Base-by-base conservation (phyloP, 2,888 invertebrate species). In the Ennomos fuscantarius region DNA sequence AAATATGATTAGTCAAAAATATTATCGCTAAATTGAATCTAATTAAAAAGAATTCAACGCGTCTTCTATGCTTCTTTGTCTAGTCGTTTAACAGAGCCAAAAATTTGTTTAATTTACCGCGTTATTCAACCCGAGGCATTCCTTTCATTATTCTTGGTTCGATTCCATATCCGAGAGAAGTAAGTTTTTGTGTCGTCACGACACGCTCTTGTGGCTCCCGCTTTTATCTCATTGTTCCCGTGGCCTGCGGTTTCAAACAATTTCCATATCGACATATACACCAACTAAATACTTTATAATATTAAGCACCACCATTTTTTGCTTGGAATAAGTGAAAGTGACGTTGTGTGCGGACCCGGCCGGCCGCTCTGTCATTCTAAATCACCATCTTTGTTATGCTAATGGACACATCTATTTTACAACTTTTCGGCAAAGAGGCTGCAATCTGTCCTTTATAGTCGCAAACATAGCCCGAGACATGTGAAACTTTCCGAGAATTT, bases 341-440 rank as follows among this genome's bases (percentile, higher is more conserved):
- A 79, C 77, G 71, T 77, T 76, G 79, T 77, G 73, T 74, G 70
- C 75, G 70, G 69, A 74, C 74, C 78, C 24, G 24, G 24, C 24
- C 24, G 72, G 50, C 71, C 62, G 75, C 76, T 82, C 84, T 82
- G 87, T 89, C 82, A 83, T 78, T 78, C 74, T 80, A 86, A 87
- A 87, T 86, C 78, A 81, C 78, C 69, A 76, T 79, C 85, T 82
- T 91, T 92, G 90, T 92, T 84, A 92, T 92, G 91, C 79, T 89
- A 91, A 92, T 89, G 76, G 60, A 53, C 65, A 53, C 65, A 74
- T 76, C 74, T 78, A 85, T 87, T 90, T 89, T 83, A 89, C 82
- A 83, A 73, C 81, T 73, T 87, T 88, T 85, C 84, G 85, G 85
- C 80, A 83, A 85, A 83, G 82, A 83, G 81, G 82, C 79, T 78